Percentiles rank a stretch among this genome's conserved stretches.
Evolutionary conservation across 2,797 vertebrate species (phyloP).

Genomic region (Tenualosa thibaudeaui): DNA sequence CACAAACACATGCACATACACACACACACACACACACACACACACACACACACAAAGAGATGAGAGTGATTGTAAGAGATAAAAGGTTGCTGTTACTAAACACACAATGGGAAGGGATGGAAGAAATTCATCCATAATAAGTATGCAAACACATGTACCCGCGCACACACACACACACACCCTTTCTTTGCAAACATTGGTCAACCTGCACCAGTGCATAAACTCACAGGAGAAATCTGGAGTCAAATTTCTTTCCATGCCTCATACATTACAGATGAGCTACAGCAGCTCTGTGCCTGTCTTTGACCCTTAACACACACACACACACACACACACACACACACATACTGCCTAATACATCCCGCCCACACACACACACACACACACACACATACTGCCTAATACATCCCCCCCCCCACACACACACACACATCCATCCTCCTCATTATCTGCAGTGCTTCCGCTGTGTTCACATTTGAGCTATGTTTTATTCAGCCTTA

Average conservation of each 20-base stretch:
- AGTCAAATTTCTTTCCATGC: not conserved
- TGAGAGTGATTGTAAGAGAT: too few relatives aligned
- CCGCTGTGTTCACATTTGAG: not conserved
- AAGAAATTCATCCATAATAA: not conserved
- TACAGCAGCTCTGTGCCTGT: too few relatives aligned
- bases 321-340: not conserved
- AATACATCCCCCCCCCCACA: not conserved
- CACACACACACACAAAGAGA: not conserved
- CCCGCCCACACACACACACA: not conserved
- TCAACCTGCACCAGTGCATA: not conserved
- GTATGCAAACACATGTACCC: not conserved
- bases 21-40: not conserved
- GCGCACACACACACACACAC: not conserved
- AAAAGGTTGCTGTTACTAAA: too few relatives aligned
- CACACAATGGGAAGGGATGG: not conserved
- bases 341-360: not conserved
- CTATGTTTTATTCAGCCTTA: too few relatives aligned
- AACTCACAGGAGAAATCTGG: slow-evolving; percentile 17
- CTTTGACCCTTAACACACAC: not conserved
- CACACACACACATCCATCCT: not conserved
- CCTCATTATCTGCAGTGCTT: too few relatives aligned
- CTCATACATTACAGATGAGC: slow-evolving; percentile 1
- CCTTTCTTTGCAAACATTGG: not conserved
- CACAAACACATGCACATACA: too few relatives aligned
- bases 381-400: not conserved